phyloP scores from a whole-genome alignment of 35 echinoderm and acorn worm genomes.

The Apostichopus californicus region DNA sequence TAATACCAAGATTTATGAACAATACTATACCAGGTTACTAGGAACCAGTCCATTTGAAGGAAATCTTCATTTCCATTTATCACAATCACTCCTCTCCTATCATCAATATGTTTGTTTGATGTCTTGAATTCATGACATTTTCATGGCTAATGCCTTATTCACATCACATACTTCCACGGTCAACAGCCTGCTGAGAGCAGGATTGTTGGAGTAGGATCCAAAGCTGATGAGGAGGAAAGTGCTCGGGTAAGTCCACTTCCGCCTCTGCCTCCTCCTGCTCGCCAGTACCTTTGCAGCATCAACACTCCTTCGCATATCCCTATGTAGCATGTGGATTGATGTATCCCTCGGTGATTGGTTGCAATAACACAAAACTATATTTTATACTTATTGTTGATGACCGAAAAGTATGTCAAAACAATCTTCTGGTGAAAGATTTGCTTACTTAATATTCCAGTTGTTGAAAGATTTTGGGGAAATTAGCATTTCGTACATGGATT shows the following conservation, averaged over 20 bases:
- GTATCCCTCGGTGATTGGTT: not conserved
- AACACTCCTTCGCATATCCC: not conserved
- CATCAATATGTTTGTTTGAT: not conserved
- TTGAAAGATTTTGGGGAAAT: too few relatives aligned
- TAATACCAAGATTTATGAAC: too few relatives aligned
- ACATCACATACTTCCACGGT: constrained; percentile 27
- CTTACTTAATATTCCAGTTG: too few relatives aligned
- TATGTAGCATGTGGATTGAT: not conserved
- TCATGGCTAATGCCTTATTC: constrained; percentile 13
- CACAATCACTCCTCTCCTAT: not conserved
- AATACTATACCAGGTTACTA: too few relatives aligned
- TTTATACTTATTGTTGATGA: too few relatives aligned
- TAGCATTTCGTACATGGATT: too few relatives aligned
- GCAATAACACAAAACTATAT: not conserved
- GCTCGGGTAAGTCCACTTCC: constrained; percentile 24
- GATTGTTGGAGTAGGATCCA: not conserved
- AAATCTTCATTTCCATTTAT: not conserved
- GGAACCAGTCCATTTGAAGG: not conserved
- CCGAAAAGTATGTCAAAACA: too few relatives aligned
- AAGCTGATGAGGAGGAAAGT: constrained; percentile 36
- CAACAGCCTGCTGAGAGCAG: constrained; percentile 37
- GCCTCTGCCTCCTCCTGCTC: not conserved
- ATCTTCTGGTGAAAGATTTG: too few relatives aligned
- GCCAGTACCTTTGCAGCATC: not conserved
- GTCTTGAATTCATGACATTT: not conserved